phyloP scores from a whole-genome alignment of 2,888 invertebrate genomes.

The Achlya flavicornis region DNA sequence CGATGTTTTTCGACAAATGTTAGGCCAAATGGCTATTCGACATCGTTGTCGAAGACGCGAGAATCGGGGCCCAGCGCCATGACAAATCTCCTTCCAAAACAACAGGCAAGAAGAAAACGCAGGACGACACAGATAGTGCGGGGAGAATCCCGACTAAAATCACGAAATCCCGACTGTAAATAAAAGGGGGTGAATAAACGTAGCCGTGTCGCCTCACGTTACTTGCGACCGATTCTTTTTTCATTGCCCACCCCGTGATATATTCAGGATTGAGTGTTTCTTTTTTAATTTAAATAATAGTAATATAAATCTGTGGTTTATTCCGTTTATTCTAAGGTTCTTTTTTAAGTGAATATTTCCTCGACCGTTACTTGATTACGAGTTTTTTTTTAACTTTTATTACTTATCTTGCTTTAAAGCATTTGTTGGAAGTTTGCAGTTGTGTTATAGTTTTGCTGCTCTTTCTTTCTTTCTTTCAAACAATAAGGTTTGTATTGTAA shows the following conservation, averaged over 20 bases:
- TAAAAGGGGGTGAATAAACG: constrained; percentile 71
- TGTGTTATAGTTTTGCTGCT: too few relatives aligned
- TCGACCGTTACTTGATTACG: neutral
- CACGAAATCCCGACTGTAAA: constrained; percentile 68
- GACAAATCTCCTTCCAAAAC: constrained; percentile 9
- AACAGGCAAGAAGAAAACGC: constrained; percentile 16
- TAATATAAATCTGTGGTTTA: neutral
- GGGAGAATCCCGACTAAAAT: constrained; percentile 65
- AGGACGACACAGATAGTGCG: constrained; percentile 48
- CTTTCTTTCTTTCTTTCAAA: too few relatives aligned
- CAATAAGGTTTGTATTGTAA: too few relatives aligned
- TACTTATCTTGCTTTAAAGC: too few relatives aligned
- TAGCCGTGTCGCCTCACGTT: constrained; percentile 38
- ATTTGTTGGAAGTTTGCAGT: neutral
- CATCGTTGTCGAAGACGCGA: too few relatives aligned
- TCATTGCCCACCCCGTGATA: constrained; percentile 58
- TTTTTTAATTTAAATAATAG: constrained; percentile 30
- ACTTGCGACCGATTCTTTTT: constrained; percentile 58
- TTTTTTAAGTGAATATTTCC: neutral
- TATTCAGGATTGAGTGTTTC: constrained; percentile 46
- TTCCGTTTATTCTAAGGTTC: neutral
- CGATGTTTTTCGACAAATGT: too few relatives aligned
- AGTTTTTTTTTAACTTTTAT: neutral
- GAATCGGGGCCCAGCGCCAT: neutral
- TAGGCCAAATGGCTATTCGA: too few relatives aligned